phyloP scores from a whole-genome alignment of 1,140 invertebrate species.

The Dicyema japonicum region DNA sequence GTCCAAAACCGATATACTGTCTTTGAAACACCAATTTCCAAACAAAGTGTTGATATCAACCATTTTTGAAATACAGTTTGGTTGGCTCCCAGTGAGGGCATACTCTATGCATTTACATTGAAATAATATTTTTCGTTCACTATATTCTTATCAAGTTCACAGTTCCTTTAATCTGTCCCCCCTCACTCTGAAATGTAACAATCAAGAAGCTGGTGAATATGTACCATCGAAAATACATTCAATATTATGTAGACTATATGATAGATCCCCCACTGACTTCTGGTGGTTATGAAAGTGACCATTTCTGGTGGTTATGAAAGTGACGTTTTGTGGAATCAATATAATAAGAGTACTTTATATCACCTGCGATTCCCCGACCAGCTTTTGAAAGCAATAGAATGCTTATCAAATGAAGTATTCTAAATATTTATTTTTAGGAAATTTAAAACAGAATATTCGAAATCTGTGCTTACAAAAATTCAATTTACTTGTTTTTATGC shows the following conservation, averaged over 20 bases:
- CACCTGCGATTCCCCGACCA: conserved; percentile 47
- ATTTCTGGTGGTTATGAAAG: too few relatives aligned
- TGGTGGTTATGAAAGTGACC: conserved; percentile 89
- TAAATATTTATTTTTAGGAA: conserved; percentile 77
- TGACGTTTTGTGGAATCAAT: conserved; percentile 85
- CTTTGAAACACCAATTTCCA: conserved; percentile 99
- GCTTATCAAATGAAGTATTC: conserved; percentile 65
- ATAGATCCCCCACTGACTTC: conserved; percentile 75
- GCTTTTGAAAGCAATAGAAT: conserved; percentile 97
- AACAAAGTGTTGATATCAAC: conserved; percentile 88
- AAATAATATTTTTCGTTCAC: conserved; percentile 18
- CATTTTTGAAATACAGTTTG: conserved; percentile 78
- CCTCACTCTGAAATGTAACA: conserved; percentile 81
- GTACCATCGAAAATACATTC: conserved; percentile 62
- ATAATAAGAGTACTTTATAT: conserved; percentile 55
- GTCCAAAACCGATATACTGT: conserved; percentile 81
- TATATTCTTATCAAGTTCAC: conserved; percentile 94
- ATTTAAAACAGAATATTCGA: conserved; percentile 69
- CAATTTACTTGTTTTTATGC: background rate
- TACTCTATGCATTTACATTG: conserved; percentile 96
- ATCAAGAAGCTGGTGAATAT: conserved; percentile 99
- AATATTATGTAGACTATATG: conserved; percentile 97
- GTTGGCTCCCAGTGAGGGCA: conserved; percentile 83
- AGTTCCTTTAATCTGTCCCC: conserved; percentile 98
- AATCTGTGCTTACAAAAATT: conserved; percentile 30